Evolutionary conservation across 2,797 vertebrate genomes (phyloP), one percentile per base, ranked within the genome.

Genomic region (Pantherophis alleghaniensis): DNA sequence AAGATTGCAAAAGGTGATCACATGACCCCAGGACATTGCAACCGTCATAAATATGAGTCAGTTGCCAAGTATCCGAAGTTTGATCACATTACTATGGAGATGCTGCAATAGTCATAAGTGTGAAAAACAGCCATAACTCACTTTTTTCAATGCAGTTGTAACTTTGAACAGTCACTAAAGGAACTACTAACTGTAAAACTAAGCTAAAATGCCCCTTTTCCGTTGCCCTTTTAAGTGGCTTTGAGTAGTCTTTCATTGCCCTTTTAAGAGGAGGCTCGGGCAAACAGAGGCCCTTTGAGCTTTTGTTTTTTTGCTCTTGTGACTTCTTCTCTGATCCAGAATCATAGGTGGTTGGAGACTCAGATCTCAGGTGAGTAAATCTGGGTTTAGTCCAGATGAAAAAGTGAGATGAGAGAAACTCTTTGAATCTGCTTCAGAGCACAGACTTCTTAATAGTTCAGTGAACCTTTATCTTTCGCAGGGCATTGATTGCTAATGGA

Each of bases 201-300:
- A 7, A 24, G 5, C 74, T 14, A 22, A 37, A 42, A 20, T 2
- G 3, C 42, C 18, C 22, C 5, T 28, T 53, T 18, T 42, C 13
- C 83, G 13, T 93, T 74, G 2, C 93, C 87, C 88, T n/a, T 92
- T 94, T 87, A 94, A 92, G 13, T 22, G 28, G 22, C 42, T 32
- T n/a, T 20, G 9, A 42, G 4, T 9, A 26, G 4, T 24, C 59
- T 9, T 55, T 59, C 6, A n/a, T 91, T 89, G 3, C 93, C 93
- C 93, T 93, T 93, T 93, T 93, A 93, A 93, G 87, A 86, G 42
- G 16, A 53, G 66, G 14, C 22, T 51, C 7, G n/a, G 86, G 20
- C 4, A 47, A 11, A 47, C 37, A 47, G 37, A 83, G 0, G 74
- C 37, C 37, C 20, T 83, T 79, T 83, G 37, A 47, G 37, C 74